Evolutionary conservation across 2,888 invertebrate species (phyloP).

Genomic region (Yponomeuta sedellus): DNA sequence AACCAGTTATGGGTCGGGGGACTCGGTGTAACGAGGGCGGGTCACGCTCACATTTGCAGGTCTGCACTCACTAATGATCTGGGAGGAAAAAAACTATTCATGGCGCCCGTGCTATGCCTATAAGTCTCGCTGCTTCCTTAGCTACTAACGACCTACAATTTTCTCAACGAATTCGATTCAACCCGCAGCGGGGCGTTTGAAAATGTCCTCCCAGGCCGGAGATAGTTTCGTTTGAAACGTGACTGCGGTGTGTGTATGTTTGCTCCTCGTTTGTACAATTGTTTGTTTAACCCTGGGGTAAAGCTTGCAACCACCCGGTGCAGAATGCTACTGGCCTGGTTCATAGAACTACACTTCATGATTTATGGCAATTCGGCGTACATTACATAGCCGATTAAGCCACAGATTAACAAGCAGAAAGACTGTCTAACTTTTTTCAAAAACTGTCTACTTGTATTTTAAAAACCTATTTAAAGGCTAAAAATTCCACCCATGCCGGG

Average conservation of each 20-base stretch:
- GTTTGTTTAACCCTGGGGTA: no score
- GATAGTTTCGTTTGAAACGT: not conserved
- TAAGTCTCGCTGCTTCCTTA: not conserved
- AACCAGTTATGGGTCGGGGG: constrained; percentile 5
- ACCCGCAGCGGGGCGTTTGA: not conserved
- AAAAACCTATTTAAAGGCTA: no score
- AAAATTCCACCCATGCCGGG: no score
- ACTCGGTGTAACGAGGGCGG: constrained; percentile 9
- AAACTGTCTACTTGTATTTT: no score
- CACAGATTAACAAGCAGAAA: no score
- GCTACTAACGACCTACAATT: not conserved
- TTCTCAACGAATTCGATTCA: not conserved
- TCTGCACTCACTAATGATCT: constrained; percentile 16
- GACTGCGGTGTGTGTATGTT: not conserved
- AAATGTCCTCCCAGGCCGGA: not conserved
- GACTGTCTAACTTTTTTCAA: no score
- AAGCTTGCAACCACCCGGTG: no score
- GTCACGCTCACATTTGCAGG: constrained; percentile 15
- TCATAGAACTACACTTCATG: no score
- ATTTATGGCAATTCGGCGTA: no score
- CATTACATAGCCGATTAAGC: no score
- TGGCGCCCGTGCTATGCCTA: not conserved
- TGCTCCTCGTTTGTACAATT: not conserved
- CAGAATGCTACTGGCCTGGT: no score
- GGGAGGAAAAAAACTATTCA: constrained; percentile 12